Evolutionary conservation across 2,797 vertebrate genomes (phyloP), one percentile per base, ranked within the genome.

Genomic region (Numenius phaeopus): DNA sequence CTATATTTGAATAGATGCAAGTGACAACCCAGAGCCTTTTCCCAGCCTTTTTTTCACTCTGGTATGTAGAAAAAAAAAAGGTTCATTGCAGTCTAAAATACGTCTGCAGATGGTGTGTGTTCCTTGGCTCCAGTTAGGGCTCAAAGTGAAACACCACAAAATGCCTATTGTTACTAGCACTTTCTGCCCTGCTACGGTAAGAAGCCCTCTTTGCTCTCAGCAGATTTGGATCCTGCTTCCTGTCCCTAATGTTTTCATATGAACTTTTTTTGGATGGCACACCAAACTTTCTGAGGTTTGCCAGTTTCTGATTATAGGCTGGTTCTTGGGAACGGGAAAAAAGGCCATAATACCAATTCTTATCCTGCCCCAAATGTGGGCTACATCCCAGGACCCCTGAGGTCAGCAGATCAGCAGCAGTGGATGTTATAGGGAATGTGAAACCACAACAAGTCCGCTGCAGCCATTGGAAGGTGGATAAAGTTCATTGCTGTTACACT

Each of bases 1-100:
- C 70, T 96, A 85, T 95, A 96, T 96, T 84, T 97, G 86, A 97
- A 96, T 96, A 87, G 90, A 90, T 61, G 50, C 73, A 90, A 95
- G 83, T 87, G 88, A 96, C 94, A 96, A 87, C n/a, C 37, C 82
- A 71, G 83, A 87, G 91, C 69, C 90, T 92, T 96, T 96, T 97
- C 91, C 83, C 91, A 94, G 95, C 39, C 87, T 71, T 83, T 93
- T 88, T 30, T 58, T 13, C 32, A 47, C 30, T 66, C 21, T 5
- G 5, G 59, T 62, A 34, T 59, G 42, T 47, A 80, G 40, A 5
- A 54, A 6, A 66, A 66, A 75, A 89, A 93, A 86, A 32, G 57
- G 52, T 89, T 91, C 39, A 69, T 37, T 95, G 79, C 95, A 91
- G 40, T 72, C 72, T 78, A 49, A 95, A 95, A 88, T 94, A 64